phyloP scores from a whole-genome alignment of 2,113 vertebrate species.

The Indicator indicator region DNA sequence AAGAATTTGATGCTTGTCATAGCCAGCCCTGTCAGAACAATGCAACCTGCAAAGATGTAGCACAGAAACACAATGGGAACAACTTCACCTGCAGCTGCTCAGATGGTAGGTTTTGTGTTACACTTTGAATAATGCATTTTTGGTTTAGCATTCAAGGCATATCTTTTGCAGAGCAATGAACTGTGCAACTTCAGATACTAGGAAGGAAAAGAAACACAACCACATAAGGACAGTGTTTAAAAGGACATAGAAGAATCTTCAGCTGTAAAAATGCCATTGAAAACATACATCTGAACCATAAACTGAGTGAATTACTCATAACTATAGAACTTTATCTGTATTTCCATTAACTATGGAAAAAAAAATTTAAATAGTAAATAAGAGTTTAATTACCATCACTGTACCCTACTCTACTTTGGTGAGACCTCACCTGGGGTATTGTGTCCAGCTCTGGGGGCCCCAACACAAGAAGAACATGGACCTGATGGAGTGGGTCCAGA shows the following conservation, averaged over 20 bases:
- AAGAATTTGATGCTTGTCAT: constrained; percentile 93
- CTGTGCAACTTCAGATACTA: not conserved
- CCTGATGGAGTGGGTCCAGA: too few relatives aligned
- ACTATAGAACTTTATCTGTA: not conserved
- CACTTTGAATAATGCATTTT: not conserved
- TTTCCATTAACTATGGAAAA: not conserved
- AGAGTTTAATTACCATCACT: not conserved
- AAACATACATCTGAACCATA: not conserved
- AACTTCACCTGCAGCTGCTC: constrained; percentile 90
- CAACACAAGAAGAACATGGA: too few relatives aligned
- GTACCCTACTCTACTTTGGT: not conserved
- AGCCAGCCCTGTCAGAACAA: constrained; percentile 88
- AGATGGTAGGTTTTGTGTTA: constrained; percentile 77
- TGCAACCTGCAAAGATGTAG: constrained; percentile 83
- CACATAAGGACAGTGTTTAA: not conserved
- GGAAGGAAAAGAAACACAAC: not conserved
- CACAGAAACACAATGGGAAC: constrained; percentile 83
- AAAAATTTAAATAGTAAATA: not conserved
- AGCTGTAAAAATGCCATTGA: not conserved
- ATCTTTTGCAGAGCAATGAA: not conserved
- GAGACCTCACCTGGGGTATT: too few relatives aligned
- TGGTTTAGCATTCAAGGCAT: not conserved
- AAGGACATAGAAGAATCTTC: not conserved
- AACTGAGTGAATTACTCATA: not conserved
- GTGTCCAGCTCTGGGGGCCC: too few relatives aligned